Percentiles rank a stretch among this genome's conserved stretches.
Conservation (phyloP, 2,113 vertebrate species). For the Lipophrys pholis region DNA sequence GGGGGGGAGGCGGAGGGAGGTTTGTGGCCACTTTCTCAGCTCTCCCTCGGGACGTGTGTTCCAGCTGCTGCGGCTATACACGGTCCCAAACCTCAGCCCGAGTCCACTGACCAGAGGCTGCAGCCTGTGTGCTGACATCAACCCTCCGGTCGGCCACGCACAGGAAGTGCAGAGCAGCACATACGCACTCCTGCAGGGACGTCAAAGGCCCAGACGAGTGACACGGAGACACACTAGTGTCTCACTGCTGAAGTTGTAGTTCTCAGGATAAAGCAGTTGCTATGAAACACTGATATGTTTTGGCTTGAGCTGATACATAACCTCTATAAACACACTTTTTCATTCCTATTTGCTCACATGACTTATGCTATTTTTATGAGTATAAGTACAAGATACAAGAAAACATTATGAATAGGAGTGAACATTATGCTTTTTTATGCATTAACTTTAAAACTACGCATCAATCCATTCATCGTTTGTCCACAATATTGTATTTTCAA, state of each 20-base stretch:
- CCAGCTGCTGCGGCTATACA: slow-evolving; percentile 64
- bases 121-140: slow-evolving; percentile 69
- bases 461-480: too few species aligned
- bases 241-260: slow-evolving; percentile 41
- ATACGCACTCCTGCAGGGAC: slow-evolving; percentile 45
- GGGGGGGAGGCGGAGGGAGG: slow-evolving; percentile 17
- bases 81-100: slow-evolving; percentile 45
- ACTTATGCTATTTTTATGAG: too few species aligned
- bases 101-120: slow-evolving; percentile 34
- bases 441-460: too few species aligned
- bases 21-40: slow-evolving; percentile 76
- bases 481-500: too few species aligned
- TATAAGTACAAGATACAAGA: too few species aligned
- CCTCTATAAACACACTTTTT: too few species aligned
- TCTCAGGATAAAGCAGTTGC: slow-evolving; percentile 49
- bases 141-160: slow-evolving; percentile 47
- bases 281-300: slow-evolving; percentile 30
- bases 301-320: neutral
- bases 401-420: too few species aligned
- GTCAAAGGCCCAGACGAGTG: slow-evolving; percentile 37
- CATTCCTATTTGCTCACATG: too few species aligned
- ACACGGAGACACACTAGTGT: slow-evolving; percentile 23
- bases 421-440: too few species aligned
- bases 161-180: slow-evolving; percentile 27
- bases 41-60: slow-evolving; percentile 59